Evolutionary conservation across 2,888 invertebrate genomes (phyloP).

Genomic region (Rhimphoctona megacephalus): DNA sequence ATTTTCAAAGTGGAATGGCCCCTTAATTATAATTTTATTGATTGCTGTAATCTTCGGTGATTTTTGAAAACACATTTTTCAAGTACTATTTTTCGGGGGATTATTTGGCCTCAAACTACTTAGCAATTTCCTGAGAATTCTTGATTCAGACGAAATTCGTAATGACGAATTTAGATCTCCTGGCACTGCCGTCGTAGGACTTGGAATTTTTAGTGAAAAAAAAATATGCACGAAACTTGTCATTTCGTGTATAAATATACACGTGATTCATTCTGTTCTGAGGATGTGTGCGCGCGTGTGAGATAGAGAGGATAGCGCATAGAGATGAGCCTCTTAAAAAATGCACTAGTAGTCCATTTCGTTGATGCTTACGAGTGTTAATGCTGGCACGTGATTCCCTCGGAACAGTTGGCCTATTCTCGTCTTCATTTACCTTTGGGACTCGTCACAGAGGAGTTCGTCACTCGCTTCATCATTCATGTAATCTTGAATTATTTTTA

Average conservation of each 20-base stretch:
- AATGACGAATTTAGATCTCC: constrained; percentile 31
- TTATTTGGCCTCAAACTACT: not conserved
- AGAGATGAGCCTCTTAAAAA: not conserved
- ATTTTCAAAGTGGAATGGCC: too few relatives aligned
- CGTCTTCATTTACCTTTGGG: constrained; percentile 5
- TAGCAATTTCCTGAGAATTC: not conserved
- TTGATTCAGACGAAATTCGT: not conserved
- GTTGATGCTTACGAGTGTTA: not conserved
- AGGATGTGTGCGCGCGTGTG: constrained; percentile 19
- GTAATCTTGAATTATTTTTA: not conserved
- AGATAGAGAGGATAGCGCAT: not conserved
- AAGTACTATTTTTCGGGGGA: not conserved
- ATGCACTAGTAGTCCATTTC: constrained; percentile 10
- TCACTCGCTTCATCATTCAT: not conserved
- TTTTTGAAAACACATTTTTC: too few relatives aligned
- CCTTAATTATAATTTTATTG: too few relatives aligned
- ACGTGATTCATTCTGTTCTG: constrained; percentile 65
- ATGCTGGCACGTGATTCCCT: constrained; percentile 6
- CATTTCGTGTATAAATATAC: constrained; percentile 59
- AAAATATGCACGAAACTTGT: not conserved
- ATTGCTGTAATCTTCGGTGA: too few relatives aligned
- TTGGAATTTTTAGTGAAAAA: constrained; percentile 29
- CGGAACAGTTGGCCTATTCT: not conserved
- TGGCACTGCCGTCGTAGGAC: constrained; percentile 18
- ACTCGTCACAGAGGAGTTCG: not conserved